Base-by-base conservation (phyloP, 1,140 invertebrate species). In the Acromyrmex heyeri region DNA sequence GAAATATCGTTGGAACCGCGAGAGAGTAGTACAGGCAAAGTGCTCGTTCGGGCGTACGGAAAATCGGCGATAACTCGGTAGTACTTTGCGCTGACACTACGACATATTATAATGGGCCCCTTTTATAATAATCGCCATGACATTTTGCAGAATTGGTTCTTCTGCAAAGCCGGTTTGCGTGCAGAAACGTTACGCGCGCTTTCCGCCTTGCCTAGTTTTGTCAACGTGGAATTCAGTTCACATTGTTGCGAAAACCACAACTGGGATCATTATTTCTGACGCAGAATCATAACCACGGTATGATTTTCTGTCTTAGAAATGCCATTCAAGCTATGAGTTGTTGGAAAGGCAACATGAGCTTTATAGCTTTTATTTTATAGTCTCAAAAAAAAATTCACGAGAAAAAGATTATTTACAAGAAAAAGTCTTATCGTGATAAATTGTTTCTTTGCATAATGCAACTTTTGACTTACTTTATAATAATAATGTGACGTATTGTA, bases 71-170 rank as follows among this genome's bases (percentile, higher is more conserved):
- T 77, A 72, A 82, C 73, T 67, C 61, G 76, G 44, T 55, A 57
- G 62, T 69, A 85, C 55, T 70, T 77, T 44, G 61, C 62, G 64
- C 78, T 83, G 87, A 87, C 70, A 77, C 72, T 53, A 79, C 65
- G 64, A 62, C 38, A 27, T 57, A 65, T 81, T 59, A 61, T 78
- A 88, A 87, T 78, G 87, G 50, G 55, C 27, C 27, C 16, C 72
- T 88, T 77, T 88, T 88, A 88, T 85, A 88, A 88, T 88, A 88
- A 88, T 88, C 72, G 64, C 30, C 50, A 18, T 67, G 64, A 53
- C 81, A 24, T 88, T 88, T 76, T 61, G 64, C 59, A 44, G 59
- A 85, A 88, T 88, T 85, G 79, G 65, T 88, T 67, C 65, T 87
- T 85, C 77, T 65, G 38, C 50, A 69, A 21, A 59, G 16, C 8